These are phyloP conservation scores for Actinia equina DNA, from an alignment of 64 coral and sea anemone species.

Conservation along the genomic window DNA sequence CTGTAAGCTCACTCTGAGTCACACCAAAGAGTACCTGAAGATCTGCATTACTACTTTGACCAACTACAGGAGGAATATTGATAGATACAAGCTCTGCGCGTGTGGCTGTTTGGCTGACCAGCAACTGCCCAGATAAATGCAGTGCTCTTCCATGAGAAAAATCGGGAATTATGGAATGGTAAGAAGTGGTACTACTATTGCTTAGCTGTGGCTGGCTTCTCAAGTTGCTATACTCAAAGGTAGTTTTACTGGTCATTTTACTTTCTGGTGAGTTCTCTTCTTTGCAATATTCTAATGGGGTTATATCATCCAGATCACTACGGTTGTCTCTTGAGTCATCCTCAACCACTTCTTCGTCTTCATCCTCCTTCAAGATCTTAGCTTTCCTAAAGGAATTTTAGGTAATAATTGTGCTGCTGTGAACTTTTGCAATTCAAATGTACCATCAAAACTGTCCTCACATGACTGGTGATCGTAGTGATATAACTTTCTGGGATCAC, in stretches of 20 bases:
- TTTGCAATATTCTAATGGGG: background rate
- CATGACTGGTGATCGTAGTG: conserved; percentile 18
- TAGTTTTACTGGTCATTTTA: too few species aligned
- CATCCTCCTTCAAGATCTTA: background rate
- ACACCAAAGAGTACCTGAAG: too few species aligned
- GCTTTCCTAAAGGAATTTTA: background rate
- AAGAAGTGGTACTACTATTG: background rate
- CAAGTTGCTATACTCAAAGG: too few species aligned
- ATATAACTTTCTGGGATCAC: conserved; percentile 11
- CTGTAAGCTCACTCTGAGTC: too few species aligned
- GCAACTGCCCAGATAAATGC: background rate
- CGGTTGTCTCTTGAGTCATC: background rate
- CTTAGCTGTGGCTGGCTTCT: too few species aligned
- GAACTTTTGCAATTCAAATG: background rate
- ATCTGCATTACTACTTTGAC: too few species aligned
- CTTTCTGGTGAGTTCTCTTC: background rate
- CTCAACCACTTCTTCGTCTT: too few species aligned
- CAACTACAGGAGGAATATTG: too few species aligned
- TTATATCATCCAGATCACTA: background rate
- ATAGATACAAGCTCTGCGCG: too few species aligned
- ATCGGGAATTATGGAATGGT: background rate
- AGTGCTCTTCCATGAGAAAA: background rate
- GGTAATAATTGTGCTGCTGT: background rate
- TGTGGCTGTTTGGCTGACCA: background rate
- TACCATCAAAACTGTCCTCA: background rate